Evolutionary conservation across 1,140 invertebrate genomes (phyloP).

Genomic region (Lordiphosa collinella): DNA sequence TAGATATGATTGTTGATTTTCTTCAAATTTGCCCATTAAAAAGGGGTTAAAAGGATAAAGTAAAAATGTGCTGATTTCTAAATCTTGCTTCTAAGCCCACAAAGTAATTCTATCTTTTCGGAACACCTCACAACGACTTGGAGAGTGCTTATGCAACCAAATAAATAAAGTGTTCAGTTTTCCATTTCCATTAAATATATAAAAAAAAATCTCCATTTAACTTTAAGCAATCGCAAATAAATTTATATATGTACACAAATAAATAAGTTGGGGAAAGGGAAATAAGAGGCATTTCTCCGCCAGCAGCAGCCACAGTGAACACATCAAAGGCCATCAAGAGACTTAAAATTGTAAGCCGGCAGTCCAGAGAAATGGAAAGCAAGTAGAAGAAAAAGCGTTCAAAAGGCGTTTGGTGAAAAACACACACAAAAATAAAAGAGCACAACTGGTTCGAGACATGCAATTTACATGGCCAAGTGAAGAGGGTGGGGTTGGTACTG

Average conservation of each 20-base stretch:
- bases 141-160: too few relatives aligned
- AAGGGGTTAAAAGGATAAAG: too few relatives aligned
- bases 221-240: conserved; percentile 8
- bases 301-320: not conserved
- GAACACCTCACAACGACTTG: too few relatives aligned
- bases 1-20: too few relatives aligned
- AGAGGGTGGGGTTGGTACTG: too few relatives aligned
- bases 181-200: too few relatives aligned
- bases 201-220: conserved; percentile 11
- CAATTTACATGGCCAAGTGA: conserved; percentile 31
- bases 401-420: not conserved
- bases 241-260: not conserved
- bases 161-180: too few relatives aligned
- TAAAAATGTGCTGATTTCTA: too few relatives aligned
- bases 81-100: too few relatives aligned
- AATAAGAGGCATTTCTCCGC: not conserved
- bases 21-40: too few relatives aligned
- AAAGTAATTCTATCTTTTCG: too few relatives aligned
- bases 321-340: conserved; percentile 8
- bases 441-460: conserved; percentile 11
- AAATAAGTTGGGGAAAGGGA: conserved; percentile 3
- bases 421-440: conserved; percentile 9
- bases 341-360: conserved; percentile 25
- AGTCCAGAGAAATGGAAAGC: not conserved
- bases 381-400: not conserved